Conservation (phyloP, 37 sponge, comb jelly and placozoan species). For the Oscarella lobularis region DNA sequence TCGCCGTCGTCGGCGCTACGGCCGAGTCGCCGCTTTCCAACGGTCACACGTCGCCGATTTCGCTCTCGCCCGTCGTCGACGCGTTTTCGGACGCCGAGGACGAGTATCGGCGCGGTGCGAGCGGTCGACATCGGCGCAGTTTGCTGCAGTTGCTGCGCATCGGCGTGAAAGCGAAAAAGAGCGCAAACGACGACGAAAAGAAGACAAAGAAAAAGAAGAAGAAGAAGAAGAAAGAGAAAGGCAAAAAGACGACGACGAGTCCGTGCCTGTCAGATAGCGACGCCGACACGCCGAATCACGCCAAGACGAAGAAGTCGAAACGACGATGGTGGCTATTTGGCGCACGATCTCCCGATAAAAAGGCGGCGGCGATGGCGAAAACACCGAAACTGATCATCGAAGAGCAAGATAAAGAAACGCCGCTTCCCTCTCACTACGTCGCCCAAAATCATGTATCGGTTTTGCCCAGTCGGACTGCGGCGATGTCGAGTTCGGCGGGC, state of each 20-base stretch:
- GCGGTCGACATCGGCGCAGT: not conserved
- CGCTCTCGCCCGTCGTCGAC: not conserved
- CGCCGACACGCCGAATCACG: not conserved
- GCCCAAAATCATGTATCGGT: not conserved
- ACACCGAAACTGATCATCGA: not conserved
- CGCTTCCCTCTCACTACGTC: not conserved
- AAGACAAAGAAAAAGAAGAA: too few species aligned
- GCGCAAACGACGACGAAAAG: not conserved
- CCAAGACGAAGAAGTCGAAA: not conserved
- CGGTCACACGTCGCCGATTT: not conserved
- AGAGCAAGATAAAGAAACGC: not conserved
- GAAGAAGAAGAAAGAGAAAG: too few species aligned
- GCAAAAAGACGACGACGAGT: not conserved
- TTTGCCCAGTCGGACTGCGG: not conserved
- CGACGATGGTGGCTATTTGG: not conserved
- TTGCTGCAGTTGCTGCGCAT: not conserved
- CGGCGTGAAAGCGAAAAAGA: not conserved
- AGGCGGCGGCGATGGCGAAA: not conserved
- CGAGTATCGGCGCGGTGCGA: not conserved
- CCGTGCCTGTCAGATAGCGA: not conserved
- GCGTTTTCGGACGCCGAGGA: not conserved
- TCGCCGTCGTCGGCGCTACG: not conserved
- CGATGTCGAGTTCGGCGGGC: not conserved
- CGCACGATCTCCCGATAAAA: not conserved
- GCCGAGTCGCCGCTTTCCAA: not conserved